Conservation (phyloP, 2,888 invertebrate species). For the Andrena hattorfiana region DNA sequence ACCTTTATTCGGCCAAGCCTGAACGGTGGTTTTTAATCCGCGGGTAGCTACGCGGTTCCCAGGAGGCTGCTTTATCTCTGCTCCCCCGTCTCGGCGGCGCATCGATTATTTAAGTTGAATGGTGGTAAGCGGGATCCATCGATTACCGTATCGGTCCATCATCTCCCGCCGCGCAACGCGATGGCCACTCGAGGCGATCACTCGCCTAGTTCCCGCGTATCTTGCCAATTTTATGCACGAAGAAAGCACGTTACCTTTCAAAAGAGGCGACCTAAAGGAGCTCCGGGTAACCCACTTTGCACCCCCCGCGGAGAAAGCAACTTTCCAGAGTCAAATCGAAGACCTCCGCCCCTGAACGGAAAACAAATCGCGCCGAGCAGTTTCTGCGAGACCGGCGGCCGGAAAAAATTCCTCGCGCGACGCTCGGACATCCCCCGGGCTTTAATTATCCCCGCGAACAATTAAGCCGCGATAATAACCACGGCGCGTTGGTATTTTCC, state of each 20-base stretch:
- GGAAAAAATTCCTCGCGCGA: slow-evolving; percentile 10
- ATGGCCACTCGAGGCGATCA: slow-evolving; percentile 7
- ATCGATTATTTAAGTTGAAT: slow-evolving; percentile 51
- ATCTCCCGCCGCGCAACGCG: background rate
- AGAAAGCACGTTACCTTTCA: background rate
- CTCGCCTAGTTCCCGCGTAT: slow-evolving; percentile 8
- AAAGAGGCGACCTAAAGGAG: background rate
- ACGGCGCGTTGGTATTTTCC: background rate
- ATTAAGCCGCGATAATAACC: slow-evolving; percentile 28
- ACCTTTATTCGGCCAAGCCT: slow-evolving; percentile 32
- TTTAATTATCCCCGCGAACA: slow-evolving; percentile 36
- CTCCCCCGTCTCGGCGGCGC: background rate
- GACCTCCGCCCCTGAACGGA: background rate
- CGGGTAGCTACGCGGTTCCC: slow-evolving; percentile 21
- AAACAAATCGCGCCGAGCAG: background rate
- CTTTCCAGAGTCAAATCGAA: background rate
- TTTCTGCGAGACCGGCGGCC: background rate
- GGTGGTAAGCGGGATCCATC: slow-evolving; percentile 38
- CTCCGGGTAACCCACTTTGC: background rate
- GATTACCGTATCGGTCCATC: slow-evolving; percentile 27
- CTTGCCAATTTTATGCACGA: slow-evolving; percentile 13
- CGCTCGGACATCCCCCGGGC: slow-evolving; percentile 6
- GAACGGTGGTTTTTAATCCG: slow-evolving; percentile 43
- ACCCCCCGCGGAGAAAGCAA: background rate
- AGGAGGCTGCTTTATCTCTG: slow-evolving; percentile 29